Evolutionary conservation across 2,888 invertebrate species (phyloP), one percentile per base, ranked within the genome.

Genomic region (Mylabris sibirica): DNA sequence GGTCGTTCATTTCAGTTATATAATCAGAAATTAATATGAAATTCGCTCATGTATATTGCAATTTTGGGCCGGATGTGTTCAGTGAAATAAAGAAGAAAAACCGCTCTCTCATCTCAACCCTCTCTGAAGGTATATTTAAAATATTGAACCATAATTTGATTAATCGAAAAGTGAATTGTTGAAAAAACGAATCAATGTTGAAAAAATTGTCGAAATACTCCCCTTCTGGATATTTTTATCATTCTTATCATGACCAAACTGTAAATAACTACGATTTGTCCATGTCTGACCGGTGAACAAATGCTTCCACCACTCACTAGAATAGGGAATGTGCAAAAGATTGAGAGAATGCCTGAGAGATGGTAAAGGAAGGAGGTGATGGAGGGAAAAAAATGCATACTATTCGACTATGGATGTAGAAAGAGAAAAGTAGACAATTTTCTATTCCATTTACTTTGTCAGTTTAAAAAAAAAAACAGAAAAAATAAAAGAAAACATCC

Each of bases 21-120:
- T 85, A 85, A 85, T 85, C 85, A 85, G 85, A 85, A 85, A 85
- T 85, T 85, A 85, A 85, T 85, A 85, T 85, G 85, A 85, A 84
- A 85, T 84, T 83, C 84, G 83, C 84, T 85, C 85, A 85, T 85
- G 85, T 84, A 85, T 84, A 84, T n/a, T 84, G 84, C 85, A 84
- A 85, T 85, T 84, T 84, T 80, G 77, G 76, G 78, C 81, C 81
- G 82, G 83, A 83, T 83, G 82, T 82, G 83, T 83, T 82, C 79
- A 74, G 78, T 78, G 80, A 77, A 74, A 75, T 76, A 79, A 77
- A 17, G 60, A 17, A n/a, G 5, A 17, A 0, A n/a, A 6, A 49
- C 49, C 49, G 4, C 49, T 44, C 44, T 2, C 44, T 12, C 49
- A 9, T 17, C 9, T 1, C n/a, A 5, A 17, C 17, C 0, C n/a